Conservation (phyloP, 2,888 invertebrate genomes). For the Nephrotoma guestfalica region DNA sequence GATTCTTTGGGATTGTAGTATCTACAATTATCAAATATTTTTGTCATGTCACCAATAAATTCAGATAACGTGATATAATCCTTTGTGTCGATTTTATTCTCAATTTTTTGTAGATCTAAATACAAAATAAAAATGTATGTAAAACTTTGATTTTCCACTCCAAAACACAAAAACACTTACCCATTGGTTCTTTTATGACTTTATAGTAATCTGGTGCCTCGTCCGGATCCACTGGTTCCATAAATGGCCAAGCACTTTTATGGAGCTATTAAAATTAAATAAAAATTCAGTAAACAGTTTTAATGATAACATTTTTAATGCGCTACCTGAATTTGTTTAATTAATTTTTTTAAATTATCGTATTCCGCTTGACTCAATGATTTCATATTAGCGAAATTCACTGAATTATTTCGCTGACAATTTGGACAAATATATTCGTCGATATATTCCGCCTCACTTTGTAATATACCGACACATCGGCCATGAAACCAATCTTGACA, state of each 20-base stretch:
- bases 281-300: neutral
- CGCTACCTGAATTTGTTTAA: slow-evolving; percentile 72
- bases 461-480: slow-evolving; percentile 86
- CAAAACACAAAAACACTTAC: slow-evolving; percentile 37
- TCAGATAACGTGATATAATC: slow-evolving; percentile 79
- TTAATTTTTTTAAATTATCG: slow-evolving; percentile 66
- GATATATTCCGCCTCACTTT: slow-evolving; percentile 86
- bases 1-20: slow-evolving; percentile 94
- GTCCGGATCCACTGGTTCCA: slow-evolving; percentile 90
- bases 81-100: slow-evolving; percentile 68
- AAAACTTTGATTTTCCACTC: neutral
- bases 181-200: slow-evolving; percentile 92
- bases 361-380: slow-evolving; percentile 64
- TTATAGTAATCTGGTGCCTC: slow-evolving; percentile 96
- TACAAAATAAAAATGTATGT: slow-evolving; percentile 15
- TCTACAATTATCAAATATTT: slow-evolving; percentile 97
- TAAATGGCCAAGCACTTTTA: slow-evolving; percentile 96
- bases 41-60: slow-evolving; percentile 94
- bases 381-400: slow-evolving; percentile 84
- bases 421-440: slow-evolving; percentile 95
- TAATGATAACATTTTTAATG: neutral
- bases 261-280: slow-evolving; percentile 45
- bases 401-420: slow-evolving; percentile 79
- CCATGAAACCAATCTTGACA: slow-evolving; percentile 99
- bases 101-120: slow-evolving; percentile 86